Evolutionary conservation across 2,888 invertebrate genomes (phyloP), one percentile per base, ranked within the genome.

Genomic region (Netelia inedita): DNA sequence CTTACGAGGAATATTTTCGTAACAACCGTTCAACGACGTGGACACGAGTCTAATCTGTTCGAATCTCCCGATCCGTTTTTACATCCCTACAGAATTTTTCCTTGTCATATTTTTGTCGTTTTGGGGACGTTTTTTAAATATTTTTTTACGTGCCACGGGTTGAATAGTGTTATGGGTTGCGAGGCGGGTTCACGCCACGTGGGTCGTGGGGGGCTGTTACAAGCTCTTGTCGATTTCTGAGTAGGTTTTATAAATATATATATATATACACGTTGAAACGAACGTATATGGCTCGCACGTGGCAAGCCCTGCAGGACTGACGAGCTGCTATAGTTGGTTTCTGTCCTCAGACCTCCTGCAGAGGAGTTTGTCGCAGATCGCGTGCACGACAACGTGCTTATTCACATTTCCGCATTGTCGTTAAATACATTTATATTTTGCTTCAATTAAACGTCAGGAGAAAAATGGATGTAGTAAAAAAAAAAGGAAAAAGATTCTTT

Each of bases 281-380:
- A 57, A 43, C 53, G 53, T 66, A 61, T 69, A 53, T 50, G 41
- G 74, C 50, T 16, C 72, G 71, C 71, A 78, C 71, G 76, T 66
- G 72, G 65, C 66, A 66, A 68, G 61, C 78, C 73, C 53, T 43
- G 41, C 68, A 72, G 78, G 73, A 82, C 66, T 55, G 66, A 41
- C 19, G 21, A 41, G 53, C 53, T 23, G 28, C 28, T 55, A 14
- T 16, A 11, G 41, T 9, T 14, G 46, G 43, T 68, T 16, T 43
- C 43, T 28, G 28, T 68, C 23, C 16, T 76, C 41, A 41, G 78
- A 73, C 76, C 82, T 82, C 82, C 78, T 73, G 72, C 78, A 73
- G 72, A 50, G 73, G 46, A 50, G 50, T 73, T 50, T 59, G 66
- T 43, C 72, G 61, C 41, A 6, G 78, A 16, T 11, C 28, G 23